Base-by-base conservation (phyloP, 2,113 vertebrate species). In the Equus quagga region DNA sequence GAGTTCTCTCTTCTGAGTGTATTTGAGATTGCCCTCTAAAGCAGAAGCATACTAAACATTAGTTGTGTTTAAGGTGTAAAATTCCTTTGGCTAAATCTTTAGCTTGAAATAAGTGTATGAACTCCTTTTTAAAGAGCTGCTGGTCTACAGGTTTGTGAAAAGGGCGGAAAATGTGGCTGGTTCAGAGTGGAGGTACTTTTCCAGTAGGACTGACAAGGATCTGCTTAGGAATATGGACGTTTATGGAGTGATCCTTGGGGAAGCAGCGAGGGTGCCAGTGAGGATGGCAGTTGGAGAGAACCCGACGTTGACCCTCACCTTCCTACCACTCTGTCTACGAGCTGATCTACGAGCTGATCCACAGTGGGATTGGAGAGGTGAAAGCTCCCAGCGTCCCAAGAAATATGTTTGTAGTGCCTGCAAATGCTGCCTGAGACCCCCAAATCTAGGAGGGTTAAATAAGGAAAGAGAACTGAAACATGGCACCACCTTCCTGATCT, bases 81-180 rank as follows among this genome's bases (percentile, higher is more conserved):
- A 72, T 91, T 92, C 49, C 78, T 87, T 65, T 85, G 46, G 33
- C 65, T 84, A 95, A 80, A 18, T 44, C 67, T 87, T 95, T 72
- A 79, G 67, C 8, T 83, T 46, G 28, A 41, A 81, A 49, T 51
- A 79, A 85, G 18, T 62, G 4, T n/a, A 33, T 41, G 33, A 69
- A 73, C 95, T 95, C 28, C 51, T 83, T 93, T 97, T 79, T 26
- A 94, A 62, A 95, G 10, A 87, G 44, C 65, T 94, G 10, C 18
- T 91, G 18, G 31, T 80, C 24, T 44, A n/a, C 12, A 83, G 15
- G 31, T 76, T 75, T 97, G 28, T 81, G 81, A 67, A 88, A 79
- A 86, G 15, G 15, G 41, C 44, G 6, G 46, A 65, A 94, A 87
- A 79, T 26, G 69, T 14, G 41, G 24, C 18, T 10, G 65, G 15